Conservation (phyloP, 2,888 invertebrate species). For the Augochlorella aurata region DNA sequence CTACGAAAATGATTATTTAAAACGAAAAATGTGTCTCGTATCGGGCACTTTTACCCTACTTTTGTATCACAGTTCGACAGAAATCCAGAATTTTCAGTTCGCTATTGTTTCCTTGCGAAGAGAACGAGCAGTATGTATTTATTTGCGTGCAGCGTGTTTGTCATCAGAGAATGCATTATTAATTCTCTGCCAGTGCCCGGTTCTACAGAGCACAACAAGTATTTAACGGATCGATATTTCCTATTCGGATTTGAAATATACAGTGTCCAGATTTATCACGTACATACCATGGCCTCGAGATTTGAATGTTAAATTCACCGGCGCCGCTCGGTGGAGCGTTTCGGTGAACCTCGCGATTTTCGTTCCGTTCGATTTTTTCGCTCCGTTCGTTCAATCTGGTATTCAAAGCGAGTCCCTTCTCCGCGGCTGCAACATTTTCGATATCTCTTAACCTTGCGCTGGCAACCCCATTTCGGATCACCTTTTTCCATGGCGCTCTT, state of each 20-base stretch:
- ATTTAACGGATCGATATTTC: constrained; percentile 4
- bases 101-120: not conserved
- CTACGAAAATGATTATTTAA: too few relatives aligned
- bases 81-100: not conserved
- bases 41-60: not conserved
- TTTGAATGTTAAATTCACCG: constrained; percentile 33
- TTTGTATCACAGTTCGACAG: not conserved
- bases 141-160: not conserved
- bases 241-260: not conserved
- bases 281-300: not conserved
- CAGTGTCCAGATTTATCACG: constrained; percentile 4
- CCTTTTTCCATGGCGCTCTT: constrained; percentile 16
- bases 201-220: not conserved
- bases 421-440: constrained; percentile 40
- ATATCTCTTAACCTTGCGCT: constrained; percentile 65
- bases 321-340: not conserved
- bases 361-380: constrained; percentile 33
- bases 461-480: constrained; percentile 47
- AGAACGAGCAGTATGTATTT: not conserved
- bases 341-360: constrained; percentile 20
- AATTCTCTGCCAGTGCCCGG: not conserved
- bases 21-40: too few relatives aligned
- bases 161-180: not conserved
- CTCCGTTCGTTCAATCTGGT: constrained; percentile 28
- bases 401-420: constrained; percentile 53